These are phyloP conservation scores for Syngnathus typhle DNA, from an alignment of 2,113 vertebrate genomes.

Conservation along the genomic window DNA sequence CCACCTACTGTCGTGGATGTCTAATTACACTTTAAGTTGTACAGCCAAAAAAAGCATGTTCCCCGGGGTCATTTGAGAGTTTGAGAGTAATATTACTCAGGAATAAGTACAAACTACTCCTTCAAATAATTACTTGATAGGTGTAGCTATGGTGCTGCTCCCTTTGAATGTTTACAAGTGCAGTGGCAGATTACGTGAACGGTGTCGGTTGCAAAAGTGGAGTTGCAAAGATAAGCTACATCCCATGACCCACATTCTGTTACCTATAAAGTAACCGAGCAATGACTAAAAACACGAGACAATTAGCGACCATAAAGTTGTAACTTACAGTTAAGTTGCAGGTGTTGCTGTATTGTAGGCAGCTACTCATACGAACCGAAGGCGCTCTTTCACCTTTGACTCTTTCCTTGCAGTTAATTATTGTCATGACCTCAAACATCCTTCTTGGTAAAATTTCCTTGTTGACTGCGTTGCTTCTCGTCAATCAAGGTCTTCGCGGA, in stretches of 20 bases:
- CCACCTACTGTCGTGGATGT: too few species aligned
- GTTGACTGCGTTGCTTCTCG: neutral
- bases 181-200: too few species aligned
- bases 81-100: too few species aligned
- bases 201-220: too few species aligned
- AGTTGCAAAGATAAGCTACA: too few species aligned
- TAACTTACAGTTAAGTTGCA: conserved; percentile 1
- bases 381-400: neutral
- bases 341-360: neutral
- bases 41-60: too few species aligned
- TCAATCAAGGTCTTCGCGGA: neutral
- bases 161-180: too few species aligned
- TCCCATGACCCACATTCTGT: neutral
- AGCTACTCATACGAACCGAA: neutral
- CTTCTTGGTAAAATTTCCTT: neutral
- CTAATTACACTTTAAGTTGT: too few species aligned
- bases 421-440: neutral
- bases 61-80: too few species aligned
- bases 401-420: neutral
- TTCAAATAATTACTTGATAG: too few species aligned
- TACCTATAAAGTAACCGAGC: neutral
- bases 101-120: too few species aligned
- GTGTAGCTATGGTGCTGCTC: too few species aligned
- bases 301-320: neutral
- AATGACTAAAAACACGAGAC: neutral